Conservation (phyloP, 2,797 vertebrate genomes). For the Mus minutoides region DNA sequence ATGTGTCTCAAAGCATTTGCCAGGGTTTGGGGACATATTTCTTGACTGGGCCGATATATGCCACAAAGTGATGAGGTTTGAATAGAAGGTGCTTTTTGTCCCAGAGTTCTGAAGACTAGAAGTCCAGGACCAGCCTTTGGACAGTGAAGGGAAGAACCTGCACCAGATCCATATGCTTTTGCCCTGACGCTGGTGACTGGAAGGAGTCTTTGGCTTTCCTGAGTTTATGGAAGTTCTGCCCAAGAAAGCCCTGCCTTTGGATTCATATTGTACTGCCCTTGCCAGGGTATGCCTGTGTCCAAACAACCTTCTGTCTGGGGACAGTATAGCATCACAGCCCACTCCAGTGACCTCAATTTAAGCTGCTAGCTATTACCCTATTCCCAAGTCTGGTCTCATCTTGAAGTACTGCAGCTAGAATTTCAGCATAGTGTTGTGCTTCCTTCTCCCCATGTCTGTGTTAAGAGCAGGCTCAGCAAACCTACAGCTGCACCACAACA, state of each 20-base stretch:
- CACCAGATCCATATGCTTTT: not conserved
- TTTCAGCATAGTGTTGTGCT: not conserved
- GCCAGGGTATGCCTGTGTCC: not conserved
- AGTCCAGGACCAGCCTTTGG: not conserved
- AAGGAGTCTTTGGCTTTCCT: not conserved
- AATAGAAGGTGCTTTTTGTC: not conserved
- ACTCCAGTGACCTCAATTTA: not conserved
- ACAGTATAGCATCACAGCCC: not conserved
- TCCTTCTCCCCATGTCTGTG: not conserved
- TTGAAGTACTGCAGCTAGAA: not conserved
- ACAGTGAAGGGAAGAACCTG: not conserved
- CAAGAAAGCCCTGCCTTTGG: not conserved
- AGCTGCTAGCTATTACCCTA: not conserved
- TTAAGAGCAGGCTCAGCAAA: not conserved
- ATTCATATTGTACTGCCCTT: not conserved
- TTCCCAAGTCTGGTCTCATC: constrained; percentile 4
- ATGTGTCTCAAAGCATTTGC: not conserved
- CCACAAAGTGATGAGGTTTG: not conserved
- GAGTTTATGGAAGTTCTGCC: not conserved
- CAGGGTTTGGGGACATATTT: not conserved
- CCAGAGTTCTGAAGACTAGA: constrained; percentile 4
- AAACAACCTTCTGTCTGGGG: not conserved
- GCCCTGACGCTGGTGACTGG: not conserved
- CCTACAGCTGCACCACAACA: not conserved
- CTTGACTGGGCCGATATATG: not conserved